Base-by-base conservation (phyloP, 2,888 invertebrate species). In the Entomobrya multifasciata region DNA sequence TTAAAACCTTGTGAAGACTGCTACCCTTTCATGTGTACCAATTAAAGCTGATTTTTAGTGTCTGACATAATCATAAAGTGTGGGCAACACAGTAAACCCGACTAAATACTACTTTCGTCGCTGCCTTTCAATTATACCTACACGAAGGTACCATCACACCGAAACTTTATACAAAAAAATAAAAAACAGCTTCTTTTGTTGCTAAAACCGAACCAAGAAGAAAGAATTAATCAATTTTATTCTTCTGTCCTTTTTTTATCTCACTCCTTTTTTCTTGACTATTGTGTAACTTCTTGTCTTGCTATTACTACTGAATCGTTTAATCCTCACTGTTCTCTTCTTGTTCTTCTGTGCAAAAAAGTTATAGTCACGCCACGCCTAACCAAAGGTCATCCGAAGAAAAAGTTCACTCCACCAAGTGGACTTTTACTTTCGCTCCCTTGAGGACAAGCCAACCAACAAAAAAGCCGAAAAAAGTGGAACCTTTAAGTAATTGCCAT, bases 401-500 rank as follows among this genome's bases (percentile, higher is more conserved):
- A 60, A 15, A 60, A 22, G n/a, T n/a, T n/a, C n/a, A n/a, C n/a
- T n/a, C n/a, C n/a, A 22, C 20, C 55, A 55, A 4, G 55, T 55
- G 55, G 22, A 57, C 22, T 11, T 10, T 22, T 20, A 8, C 27
- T 25, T 25, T 60, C 11, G 22, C 22, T 25, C 13, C 60, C 30
- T 30, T 30, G 60, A 55, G 55, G 60, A 60, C 15, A 60, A 30
- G 36, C 36, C 5, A 36, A 36, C 36, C n/a, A n/a, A 60, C 15
- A 60, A 22, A 13, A 25, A 60, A 60, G 20, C 1, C 5, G 52
- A 17, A 60, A 60, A 30, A 30, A 27, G n/a, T n/a, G 13, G 55
- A n/a, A 17, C 41, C 41, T 80, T 80, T 13, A 25, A 60, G 72
- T 60, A 82, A 82, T 82, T 72, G 82, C 60, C 36, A 60, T 13